phyloP scores from a whole-genome alignment of 1,140 invertebrate species.

The Zaprionus ornatus region DNA sequence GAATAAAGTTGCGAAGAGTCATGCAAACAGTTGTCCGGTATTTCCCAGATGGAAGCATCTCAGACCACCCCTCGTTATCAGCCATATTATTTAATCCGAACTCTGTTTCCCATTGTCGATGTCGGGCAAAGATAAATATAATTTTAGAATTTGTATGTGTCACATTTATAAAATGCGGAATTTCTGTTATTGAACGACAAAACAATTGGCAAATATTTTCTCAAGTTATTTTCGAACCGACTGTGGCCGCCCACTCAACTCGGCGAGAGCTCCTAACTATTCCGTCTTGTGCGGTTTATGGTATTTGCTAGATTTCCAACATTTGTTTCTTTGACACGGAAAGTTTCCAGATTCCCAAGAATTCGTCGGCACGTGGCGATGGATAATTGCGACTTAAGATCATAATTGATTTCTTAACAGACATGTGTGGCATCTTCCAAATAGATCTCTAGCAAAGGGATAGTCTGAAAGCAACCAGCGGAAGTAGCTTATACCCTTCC shows the following conservation, averaged over 20 bases:
- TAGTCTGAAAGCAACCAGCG: not conserved
- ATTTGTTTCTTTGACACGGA: constrained; percentile 34
- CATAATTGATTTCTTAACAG: too few species aligned
- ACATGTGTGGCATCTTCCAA: too few species aligned
- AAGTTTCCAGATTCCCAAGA: constrained; percentile 49
- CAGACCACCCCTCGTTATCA: constrained; percentile 31
- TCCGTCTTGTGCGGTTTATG: constrained; percentile 21
- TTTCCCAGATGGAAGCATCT: constrained; percentile 24
- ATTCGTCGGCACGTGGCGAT: constrained; percentile 48
- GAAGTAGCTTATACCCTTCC: not conserved
- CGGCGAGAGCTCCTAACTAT: constrained; percentile 6
- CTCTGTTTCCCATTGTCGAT: constrained; percentile 23
- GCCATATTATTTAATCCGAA: constrained; percentile 59
- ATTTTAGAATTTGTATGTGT: constrained; percentile 41
- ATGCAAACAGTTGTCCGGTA: constrained; percentile 36
- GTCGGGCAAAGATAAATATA: constrained; percentile 20
- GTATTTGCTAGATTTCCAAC: constrained; percentile 27
- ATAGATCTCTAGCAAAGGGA: too few species aligned
- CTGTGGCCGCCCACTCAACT: constrained; percentile 6
- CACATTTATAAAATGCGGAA: constrained; percentile 62
- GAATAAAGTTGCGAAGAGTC: constrained; percentile 18
- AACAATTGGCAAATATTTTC: constrained; percentile 61
- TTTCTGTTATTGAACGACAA: constrained; percentile 59
- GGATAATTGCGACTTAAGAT: constrained; percentile 35
- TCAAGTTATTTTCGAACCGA: constrained; percentile 32